Conservation (phyloP, 2,797 vertebrate genomes). For the Typhlichthys subterraneus region DNA sequence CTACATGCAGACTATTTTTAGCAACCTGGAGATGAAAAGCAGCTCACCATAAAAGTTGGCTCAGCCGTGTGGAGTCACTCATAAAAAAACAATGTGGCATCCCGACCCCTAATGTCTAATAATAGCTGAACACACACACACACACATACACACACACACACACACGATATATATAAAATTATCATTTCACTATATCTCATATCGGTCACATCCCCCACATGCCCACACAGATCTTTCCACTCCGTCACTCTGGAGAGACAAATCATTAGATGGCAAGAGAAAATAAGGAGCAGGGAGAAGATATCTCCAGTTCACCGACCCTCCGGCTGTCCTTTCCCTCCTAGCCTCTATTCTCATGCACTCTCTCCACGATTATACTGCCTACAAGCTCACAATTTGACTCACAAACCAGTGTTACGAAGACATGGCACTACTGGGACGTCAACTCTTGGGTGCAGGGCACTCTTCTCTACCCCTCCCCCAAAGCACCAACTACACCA, state of each 20-base stretch:
- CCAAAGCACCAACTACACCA: too few species aligned
- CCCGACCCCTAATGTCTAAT: constrained; percentile 58
- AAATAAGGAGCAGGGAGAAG: constrained; percentile 27
- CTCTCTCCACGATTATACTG: too few species aligned
- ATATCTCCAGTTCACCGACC: constrained; percentile 41
- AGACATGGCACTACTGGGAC: too few species aligned
- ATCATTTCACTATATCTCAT: constrained; percentile 17
- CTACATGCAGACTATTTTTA: constrained; percentile 46
- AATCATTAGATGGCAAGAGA: constrained; percentile 46
- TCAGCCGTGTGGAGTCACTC: constrained; percentile 34
- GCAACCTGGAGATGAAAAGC: constrained; percentile 28
- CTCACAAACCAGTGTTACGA: too few species aligned
- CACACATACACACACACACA: constrained; percentile 17
- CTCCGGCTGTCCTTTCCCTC: background rate
- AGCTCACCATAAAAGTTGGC: constrained; percentile 28
- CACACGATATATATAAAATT: constrained; percentile 38
- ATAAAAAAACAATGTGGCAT: constrained; percentile 49
- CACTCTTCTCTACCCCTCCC: too few species aligned
- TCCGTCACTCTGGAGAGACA: constrained; percentile 35
- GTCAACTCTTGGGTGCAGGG: too few species aligned
- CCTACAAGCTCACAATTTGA: too few species aligned
- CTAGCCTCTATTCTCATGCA: background rate
- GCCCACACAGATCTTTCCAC: constrained; percentile 14
- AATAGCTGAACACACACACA: constrained; percentile 47
- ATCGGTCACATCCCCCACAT: constrained; percentile 34